Evolutionary conservation across 1,140 invertebrate genomes (phyloP), one percentile per base, ranked within the genome.

Genomic region (Lysiphlebus fabarum): DNA sequence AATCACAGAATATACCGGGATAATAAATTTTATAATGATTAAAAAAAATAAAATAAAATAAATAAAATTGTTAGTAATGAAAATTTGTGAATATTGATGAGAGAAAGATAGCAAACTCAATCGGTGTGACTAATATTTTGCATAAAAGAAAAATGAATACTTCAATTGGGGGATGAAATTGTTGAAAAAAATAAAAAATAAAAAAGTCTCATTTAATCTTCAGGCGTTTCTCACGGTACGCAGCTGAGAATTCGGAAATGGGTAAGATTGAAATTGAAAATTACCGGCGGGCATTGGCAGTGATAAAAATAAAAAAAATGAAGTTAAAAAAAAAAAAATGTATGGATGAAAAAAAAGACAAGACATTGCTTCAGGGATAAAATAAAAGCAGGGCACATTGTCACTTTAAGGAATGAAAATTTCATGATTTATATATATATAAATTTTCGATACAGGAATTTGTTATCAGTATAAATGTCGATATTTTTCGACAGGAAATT

Each of bases 161-260:
- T 49, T 11, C 8, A 49, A 49, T 12, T 45, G 17, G 17, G 17
- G 17, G 38, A 40, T 49, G 47, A 34, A 14, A 14, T 8, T 10
- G 9, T 34, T 17, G 17, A n/a, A 17, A 34, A 49, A 34, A 49
- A 49, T 34, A 6, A 45, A n/a, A 45, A n/a, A 12, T 2, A 26
- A 40, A 51, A 51, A 44, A 44, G 42, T 56, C 54, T 37, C 48
- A 57, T 57, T 17, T 49, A 33, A 37, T 11, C 34, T 34, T 48
- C 17, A 17, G 48, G 48, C 33, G 8, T 47, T 62, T 62, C 50
- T 54, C 56, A 58, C 38, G 55, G 37, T 53, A 42, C 61, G 44
- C 61, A 62, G 49, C 56, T 53, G 56, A 62, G 56, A 62, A 57
- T 62, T 62, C 61, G 56, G 56, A 62, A 62, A 62, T 62, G 54